Base-by-base conservation (phyloP, 2,113 vertebrate species). In the Corvus moneduloides region DNA sequence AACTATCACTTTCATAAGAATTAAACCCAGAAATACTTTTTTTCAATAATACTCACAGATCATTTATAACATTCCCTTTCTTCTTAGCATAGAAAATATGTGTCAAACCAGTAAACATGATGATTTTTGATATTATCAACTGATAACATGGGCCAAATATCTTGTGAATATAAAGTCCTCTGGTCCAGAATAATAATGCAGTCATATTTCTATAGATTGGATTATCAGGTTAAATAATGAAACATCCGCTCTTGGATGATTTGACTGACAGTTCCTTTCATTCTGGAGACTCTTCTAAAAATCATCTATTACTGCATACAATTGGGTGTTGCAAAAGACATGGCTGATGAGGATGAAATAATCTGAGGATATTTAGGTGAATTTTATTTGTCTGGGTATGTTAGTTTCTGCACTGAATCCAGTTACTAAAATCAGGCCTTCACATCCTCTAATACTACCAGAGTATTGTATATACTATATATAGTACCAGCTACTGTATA, bases 111-210 rank as follows among this genome's bases (percentile, higher is more conserved):
- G 6, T 33, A 49, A 33, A 39, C 3, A 19, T 6, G 6, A 23
- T 33, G 17, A 39, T 58, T 72, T 90, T 58, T 1, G 0, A 7
- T 63, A 30, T 48, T 78, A 41, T 37, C 1, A 0, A 9, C n/a
- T 49, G 39, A n/a, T 68, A 72, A 37, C 4, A 46, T 23, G 2
- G 26, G 39, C 10, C 1, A 93, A 68, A 66, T 13, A 0, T 55
- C 54, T 79, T 72, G 6, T 18, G 11, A 85, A 44, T 48, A 17
- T n/a, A 75, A 88, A 92, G 68, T 64, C 2, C 27, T 51, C 17
- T 52, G 2, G 2, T 49, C 16, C 4, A 67, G 43, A 87, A 48
- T 46, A 87, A 64, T 27, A 87, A 84, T 44, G 7, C 1, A 10
- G 13, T 43, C 30, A 26, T 62, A n/a, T 76, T 90, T 73, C 59